Conservation (phyloP, 92 coral and sea anemone species). For the Porites divaricata region DNA sequence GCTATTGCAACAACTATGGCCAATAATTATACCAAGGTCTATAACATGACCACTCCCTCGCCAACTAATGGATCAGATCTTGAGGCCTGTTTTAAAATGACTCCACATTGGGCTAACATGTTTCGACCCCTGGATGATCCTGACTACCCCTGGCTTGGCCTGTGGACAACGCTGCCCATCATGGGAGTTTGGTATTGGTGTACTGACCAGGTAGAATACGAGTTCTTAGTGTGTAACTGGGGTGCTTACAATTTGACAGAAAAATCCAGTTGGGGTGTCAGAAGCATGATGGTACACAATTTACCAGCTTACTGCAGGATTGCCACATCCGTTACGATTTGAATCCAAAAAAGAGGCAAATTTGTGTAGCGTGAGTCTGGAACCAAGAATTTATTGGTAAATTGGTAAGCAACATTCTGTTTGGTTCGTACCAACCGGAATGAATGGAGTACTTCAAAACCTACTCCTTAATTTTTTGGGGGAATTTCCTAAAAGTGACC, state of each 20-base stretch:
- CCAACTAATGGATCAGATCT: neutral
- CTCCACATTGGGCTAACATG: constrained; percentile 96
- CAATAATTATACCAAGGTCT: neutral
- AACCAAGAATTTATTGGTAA: too few relatives aligned
- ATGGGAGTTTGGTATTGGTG: constrained; percentile 99
- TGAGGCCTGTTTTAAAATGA: constrained; percentile 23
- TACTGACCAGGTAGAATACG: constrained; percentile 89
- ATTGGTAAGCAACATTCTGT: too few relatives aligned
- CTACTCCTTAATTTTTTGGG: too few relatives aligned
- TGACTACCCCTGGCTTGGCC: constrained; percentile 98
- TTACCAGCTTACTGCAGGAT: too few relatives aligned
- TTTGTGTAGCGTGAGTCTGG: too few relatives aligned
- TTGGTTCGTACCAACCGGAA: too few relatives aligned
- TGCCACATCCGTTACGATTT: too few relatives aligned
- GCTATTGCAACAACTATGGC: neutral
- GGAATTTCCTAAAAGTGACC: too few relatives aligned
- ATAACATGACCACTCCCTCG: neutral
- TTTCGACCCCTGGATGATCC: constrained; percentile 95
- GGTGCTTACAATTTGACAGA: neutral
- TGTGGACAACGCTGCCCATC: constrained; percentile 96
- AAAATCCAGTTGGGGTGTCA: too few relatives aligned
- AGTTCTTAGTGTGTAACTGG: neutral
- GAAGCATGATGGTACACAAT: too few relatives aligned
- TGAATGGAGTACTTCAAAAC: too few relatives aligned
- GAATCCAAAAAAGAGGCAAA: too few relatives aligned